Evolutionary conservation across 1,140 invertebrate species (phyloP).

Genomic region (Halictus rubicundus): DNA sequence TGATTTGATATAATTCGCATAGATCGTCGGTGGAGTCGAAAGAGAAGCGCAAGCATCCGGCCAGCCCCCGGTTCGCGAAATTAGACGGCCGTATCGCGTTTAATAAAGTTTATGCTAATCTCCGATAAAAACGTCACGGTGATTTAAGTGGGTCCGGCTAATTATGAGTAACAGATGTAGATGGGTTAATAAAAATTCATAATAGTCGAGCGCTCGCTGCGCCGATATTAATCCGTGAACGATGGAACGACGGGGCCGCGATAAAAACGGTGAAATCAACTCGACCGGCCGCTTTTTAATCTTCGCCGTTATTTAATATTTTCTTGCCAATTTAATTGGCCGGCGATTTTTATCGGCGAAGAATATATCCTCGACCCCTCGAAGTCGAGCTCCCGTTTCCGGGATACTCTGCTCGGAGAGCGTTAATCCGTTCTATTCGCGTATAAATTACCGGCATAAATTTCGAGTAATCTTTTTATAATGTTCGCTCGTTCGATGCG

Average conservation of each 20-base stretch:
- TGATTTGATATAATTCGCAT: too few species aligned
- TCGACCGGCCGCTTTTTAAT: constrained; percentile 34
- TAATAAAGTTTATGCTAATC: constrained; percentile 44
- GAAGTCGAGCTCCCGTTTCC: too few species aligned
- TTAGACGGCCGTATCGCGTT: constrained; percentile 2
- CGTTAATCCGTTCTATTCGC: too few species aligned
- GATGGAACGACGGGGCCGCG: constrained; percentile 34
- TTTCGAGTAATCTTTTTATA: too few species aligned
- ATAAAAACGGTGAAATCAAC: constrained; percentile 46
- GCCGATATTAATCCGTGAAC: constrained; percentile 47
- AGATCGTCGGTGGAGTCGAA: too few species aligned
- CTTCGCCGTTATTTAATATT: constrained; percentile 36
- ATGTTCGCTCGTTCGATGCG: too few species aligned
- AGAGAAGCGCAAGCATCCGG: too few species aligned
- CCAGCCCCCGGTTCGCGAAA: neutral
- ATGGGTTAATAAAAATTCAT: constrained; percentile 52
- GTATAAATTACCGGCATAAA: too few species aligned
- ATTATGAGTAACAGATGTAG: constrained; percentile 52
- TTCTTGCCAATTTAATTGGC: constrained; percentile 38
- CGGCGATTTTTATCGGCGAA: neutral
- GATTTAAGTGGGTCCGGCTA: constrained; percentile 39
- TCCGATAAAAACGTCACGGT: constrained; percentile 36
- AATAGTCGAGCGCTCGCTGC: constrained; percentile 31
- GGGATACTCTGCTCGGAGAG: too few species aligned
- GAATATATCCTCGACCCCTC: neutral